Percentiles rank a stretch among this genome's conserved stretches.
Conservation (phyloP, 2,113 vertebrate genomes). For the Daubentonia madagascariensis region DNA sequence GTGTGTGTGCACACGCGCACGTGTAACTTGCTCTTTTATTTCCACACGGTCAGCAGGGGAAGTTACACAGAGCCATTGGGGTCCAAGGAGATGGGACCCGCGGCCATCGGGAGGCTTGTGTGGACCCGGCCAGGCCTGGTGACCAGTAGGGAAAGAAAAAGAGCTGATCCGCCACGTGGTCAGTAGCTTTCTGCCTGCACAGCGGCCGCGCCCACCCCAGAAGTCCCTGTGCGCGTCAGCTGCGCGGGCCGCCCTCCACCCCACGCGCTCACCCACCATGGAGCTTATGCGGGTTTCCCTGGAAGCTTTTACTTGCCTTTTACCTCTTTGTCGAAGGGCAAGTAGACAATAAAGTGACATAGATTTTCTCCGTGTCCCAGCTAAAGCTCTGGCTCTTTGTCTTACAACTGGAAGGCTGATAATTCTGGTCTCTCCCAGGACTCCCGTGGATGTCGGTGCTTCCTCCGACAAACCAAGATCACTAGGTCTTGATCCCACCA, state of each 20-base stretch:
- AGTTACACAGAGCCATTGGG: fast-evolving
- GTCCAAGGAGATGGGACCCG: neutral
- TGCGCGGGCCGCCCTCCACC: no score
- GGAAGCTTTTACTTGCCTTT: no score
- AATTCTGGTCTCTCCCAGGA: neutral
- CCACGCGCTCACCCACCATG: no score
- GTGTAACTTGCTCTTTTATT: no score
- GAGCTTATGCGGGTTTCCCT: no score
- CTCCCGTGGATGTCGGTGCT: no score
- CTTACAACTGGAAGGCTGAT: neutral
- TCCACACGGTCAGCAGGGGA: no score
- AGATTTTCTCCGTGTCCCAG: neutral
- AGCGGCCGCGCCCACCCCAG: fast-evolving
- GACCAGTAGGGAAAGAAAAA: neutral
- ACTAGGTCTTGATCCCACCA: neutral
- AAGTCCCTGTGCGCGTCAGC: no score
- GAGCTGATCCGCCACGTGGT: neutral
- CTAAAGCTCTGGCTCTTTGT: neutral
- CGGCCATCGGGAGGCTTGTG: neutral
- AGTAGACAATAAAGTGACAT: neutral
- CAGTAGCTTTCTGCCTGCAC: fast-evolving
- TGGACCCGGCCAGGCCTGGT: fast-evolving
- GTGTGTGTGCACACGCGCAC: neutral
- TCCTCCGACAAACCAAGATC: neutral
- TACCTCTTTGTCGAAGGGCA: neutral